Evolutionary conservation across 2,113 vertebrate species (phyloP).

Genomic region (Notarius lentiginosus): DNA sequence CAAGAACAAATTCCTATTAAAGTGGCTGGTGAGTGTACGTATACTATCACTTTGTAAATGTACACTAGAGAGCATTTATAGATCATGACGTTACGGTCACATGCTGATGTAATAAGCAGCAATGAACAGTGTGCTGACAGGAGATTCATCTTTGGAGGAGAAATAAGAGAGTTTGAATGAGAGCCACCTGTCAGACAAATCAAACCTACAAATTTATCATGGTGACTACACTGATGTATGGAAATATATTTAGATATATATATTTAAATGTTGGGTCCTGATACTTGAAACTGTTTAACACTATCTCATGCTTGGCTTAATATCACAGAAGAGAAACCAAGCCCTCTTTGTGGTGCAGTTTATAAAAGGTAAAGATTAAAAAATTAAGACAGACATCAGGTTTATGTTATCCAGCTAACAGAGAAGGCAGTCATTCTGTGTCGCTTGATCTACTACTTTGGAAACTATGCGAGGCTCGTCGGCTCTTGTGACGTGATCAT

Average conservation of each 20-base stretch:
- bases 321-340: not conserved
- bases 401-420: not conserved
- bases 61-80: slow-evolving; percentile 1
- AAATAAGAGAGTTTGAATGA: not conserved
- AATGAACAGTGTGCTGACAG: not conserved
- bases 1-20: too few relatives aligned
- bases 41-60: not conserved
- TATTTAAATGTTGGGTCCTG: not conserved
- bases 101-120: slow-evolving; percentile 16
- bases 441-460: not conserved
- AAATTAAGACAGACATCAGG: not conserved
- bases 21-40: too few relatives aligned
- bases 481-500: not conserved
- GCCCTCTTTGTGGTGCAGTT: not conserved
- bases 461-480: not conserved
- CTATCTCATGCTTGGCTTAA: not conserved
- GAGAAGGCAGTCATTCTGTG: not conserved
- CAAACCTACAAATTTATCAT: not conserved
- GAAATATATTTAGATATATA: not conserved
- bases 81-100: not conserved
- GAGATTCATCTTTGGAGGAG: not conserved
- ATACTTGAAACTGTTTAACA: not conserved
- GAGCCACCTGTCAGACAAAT: slow-evolving; percentile 4
- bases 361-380: not conserved
- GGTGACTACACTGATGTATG: not conserved